Evolutionary conservation across 37 sponge, comb jelly and placozoan genomes (phyloP).

Genomic region (Tethya wilhelma): DNA sequence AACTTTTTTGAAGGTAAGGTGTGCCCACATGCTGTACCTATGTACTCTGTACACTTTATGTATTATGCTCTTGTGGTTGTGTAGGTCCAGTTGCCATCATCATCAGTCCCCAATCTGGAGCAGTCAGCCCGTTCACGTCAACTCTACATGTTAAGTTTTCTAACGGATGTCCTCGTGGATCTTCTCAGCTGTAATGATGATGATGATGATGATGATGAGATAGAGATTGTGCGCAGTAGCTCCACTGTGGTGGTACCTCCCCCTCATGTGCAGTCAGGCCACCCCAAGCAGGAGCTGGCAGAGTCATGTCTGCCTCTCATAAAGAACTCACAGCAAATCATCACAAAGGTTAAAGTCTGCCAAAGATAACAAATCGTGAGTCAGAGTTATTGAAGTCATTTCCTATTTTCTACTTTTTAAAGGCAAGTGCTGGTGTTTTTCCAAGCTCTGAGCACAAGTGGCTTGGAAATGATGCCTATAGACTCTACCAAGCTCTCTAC

Average conservation of each 20-base stretch:
- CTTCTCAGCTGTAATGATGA: no score
- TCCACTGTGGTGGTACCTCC: not conserved
- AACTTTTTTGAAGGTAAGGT: not conserved
- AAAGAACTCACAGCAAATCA: constrained; percentile 2
- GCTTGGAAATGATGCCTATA: constrained; percentile 34
- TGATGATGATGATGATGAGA: constrained; percentile 18
- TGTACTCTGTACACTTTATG: no score
- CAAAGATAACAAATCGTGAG: not conserved
- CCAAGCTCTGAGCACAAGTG: constrained; percentile 28
- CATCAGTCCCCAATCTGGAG: not conserved
- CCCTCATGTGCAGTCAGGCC: not conserved
- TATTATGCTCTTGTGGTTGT: no score
- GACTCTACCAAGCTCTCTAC: constrained; percentile 7
- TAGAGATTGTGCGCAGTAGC: constrained; percentile 6
- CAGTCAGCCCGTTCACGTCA: not conserved
- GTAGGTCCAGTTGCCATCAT: no score
- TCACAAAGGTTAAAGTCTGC: not conserved
- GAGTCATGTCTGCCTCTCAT: constrained; percentile 24
- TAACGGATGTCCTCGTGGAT: not conserved
- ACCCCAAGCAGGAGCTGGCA: constrained; percentile 1
- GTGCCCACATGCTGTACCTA: no score
- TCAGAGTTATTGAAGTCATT: not conserved
- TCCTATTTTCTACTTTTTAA: not conserved
- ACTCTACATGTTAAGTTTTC: not conserved
- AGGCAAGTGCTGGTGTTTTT: not conserved